Evolutionary conservation across 2,797 vertebrate genomes (phyloP), one percentile per base, ranked within the genome.

Genomic region (Garrulus glandarius): DNA sequence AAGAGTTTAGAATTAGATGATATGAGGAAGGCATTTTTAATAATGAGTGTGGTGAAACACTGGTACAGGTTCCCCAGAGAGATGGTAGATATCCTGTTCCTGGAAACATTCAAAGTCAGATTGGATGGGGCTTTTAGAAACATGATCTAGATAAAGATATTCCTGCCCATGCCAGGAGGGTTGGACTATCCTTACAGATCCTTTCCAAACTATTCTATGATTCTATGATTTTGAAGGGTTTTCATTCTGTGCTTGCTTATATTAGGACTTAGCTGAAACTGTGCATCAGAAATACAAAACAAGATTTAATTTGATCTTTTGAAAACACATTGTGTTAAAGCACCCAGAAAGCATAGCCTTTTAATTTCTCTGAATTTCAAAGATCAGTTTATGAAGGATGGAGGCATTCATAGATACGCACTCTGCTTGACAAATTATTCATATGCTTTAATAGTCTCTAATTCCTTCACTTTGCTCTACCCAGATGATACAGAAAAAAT

Each of bases 81-180:
- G 5, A 4, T 18, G 6, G 26, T 43, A 49, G n/a, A 46, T 59
- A 21, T 4, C 27, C 5, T 63, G 7, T 18, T 53, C 36, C 27
- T 56, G 19, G 29, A 68, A 80, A 21, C 3, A 36, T 7, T 64
- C 13, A 6, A 47, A 15, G 14, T 37, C 39, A 37, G 8, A 34
- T 26, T 53, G n/a, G 21, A 63, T 2, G 1, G 10, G 11, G 1
- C 20, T 41, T 41, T 52, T 16, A 69, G 11, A 43, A 85, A 36
- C 5, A 8, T 15, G 8, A 41, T 47, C 7, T 15, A 17, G 11
- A 22, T 41, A 30, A 71, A 76, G 39, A 46, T 41, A 5, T 41
- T 30, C 18, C 18, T 50, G 15, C 6, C 20, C 4, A 4, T 12
- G 20, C 6, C 16, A 65, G 7, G 2, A 1, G 0, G 1, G 0